Conservation (phyloP, 2,888 invertebrate species). For the Acanthosepion pharaonis region DNA sequence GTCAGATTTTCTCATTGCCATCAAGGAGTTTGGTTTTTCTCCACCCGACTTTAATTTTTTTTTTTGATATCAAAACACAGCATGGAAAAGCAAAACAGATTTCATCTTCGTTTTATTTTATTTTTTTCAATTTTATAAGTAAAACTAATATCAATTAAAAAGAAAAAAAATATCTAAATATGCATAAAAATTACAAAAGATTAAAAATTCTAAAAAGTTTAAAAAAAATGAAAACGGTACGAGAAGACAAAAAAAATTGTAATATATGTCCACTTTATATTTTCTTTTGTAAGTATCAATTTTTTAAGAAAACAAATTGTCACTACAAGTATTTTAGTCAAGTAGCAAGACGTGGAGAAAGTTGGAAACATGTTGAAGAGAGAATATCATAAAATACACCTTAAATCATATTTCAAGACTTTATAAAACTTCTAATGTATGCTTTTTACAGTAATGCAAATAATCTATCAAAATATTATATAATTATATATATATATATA, state of each 20-base stretch:
- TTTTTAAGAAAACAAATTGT: not conserved
- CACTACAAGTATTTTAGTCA: not conserved
- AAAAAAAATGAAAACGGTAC: not conserved
- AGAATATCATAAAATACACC: not conserved
- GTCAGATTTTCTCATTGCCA: not conserved
- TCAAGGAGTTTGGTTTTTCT: not conserved
- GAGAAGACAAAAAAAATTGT: not conserved
- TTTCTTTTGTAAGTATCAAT: not conserved
- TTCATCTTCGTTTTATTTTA: not conserved
- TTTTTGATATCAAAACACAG: not conserved
- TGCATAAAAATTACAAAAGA: not conserved
- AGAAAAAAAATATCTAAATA: not conserved
- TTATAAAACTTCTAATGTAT: not conserved
- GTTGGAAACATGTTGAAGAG: not conserved
- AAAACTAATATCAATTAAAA: conserved; percentile 20
- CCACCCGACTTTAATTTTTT: not conserved
- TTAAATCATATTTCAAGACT: conserved; percentile 21
- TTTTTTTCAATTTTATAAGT: not conserved
- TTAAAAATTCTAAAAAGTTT: not conserved
- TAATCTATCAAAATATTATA: not conserved
- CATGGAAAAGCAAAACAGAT: not conserved
- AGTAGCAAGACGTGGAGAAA: not conserved
- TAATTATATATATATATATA: no score
- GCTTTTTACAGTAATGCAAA: not conserved
- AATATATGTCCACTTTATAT: not conserved